A percentile compares a stretch with the other conserved stretches of the same genome.
These are phyloP conservation scores for Falco cherrug DNA, from an alignment of 2,797 vertebrate species.

Conservation along the genomic window DNA sequence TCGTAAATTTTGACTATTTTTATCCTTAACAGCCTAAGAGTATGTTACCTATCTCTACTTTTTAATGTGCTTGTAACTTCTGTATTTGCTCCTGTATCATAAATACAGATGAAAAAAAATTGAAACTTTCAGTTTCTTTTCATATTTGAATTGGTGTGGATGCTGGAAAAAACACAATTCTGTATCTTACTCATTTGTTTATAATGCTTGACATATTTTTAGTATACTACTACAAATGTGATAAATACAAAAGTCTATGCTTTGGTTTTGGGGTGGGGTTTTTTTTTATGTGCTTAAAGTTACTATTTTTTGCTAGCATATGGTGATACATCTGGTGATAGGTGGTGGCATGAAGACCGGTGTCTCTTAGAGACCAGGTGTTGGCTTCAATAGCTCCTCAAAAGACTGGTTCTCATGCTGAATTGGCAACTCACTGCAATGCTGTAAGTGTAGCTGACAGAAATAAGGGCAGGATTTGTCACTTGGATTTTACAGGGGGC, in stretches of 20 bases:
- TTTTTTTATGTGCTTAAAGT: neutral
- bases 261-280: neutral
- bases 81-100: neutral
- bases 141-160: neutral
- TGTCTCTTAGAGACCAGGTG: neutral
- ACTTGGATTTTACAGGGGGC: accelerated
- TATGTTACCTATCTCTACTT: neutral
- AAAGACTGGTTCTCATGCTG: neutral
- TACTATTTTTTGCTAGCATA: neutral
- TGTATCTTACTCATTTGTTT: neutral
- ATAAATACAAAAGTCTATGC: neutral
- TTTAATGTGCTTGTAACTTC: neutral
- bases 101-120: neutral
- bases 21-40: neutral
- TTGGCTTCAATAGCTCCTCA: neutral
- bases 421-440: neutral
- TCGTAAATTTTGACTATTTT: conserved; percentile 47
- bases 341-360: neutral
- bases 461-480: neutral
- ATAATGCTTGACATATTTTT: neutral
- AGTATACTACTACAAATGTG: neutral
- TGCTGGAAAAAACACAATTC: neutral
- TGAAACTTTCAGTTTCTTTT: neutral
- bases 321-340: neutral
- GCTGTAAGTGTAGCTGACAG: neutral